These are phyloP conservation scores for Tholera decimalis DNA, from an alignment of 2,888 invertebrate species.

Conservation along the genomic window DNA sequence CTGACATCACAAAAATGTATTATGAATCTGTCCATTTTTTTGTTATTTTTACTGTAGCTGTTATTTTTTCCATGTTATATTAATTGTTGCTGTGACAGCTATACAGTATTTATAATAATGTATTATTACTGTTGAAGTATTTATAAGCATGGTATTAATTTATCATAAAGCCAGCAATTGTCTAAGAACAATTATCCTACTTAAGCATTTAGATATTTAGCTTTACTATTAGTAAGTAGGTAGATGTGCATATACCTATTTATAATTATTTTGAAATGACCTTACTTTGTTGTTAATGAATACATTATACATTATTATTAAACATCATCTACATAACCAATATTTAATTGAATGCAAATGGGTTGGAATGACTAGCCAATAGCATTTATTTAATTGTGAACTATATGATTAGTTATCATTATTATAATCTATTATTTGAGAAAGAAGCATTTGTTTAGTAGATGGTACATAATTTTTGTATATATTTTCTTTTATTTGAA, in stretches of 20 bases:
- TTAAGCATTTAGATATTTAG: slow-evolving; percentile 48
- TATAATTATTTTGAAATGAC: slow-evolving; percentile 25
- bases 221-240: slow-evolving; percentile 22
- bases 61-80: slow-evolving; percentile 12
- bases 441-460: slow-evolving; percentile 18
- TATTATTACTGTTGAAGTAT: slow-evolving; percentile 32
- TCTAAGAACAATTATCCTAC: slow-evolving; percentile 48
- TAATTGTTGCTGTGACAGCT: slow-evolving; percentile 10
- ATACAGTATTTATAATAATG: slow-evolving; percentile 3
- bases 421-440: slow-evolving; percentile 13
- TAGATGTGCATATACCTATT: slow-evolving; percentile 23
- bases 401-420: slow-evolving; percentile 9
- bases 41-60: slow-evolving; percentile 25
- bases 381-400: slow-evolving; percentile 33
- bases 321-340: slow-evolving; percentile 8
- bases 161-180: slow-evolving; percentile 36
- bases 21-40: slow-evolving; percentile 55
- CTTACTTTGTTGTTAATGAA: slow-evolving; percentile 30
- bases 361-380: slow-evolving; percentile 19
- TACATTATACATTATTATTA: slow-evolving; percentile 8
- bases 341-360: slow-evolving; percentile 29
- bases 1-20: slow-evolving; percentile 43
- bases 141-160: slow-evolving; percentile 29
- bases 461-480: slow-evolving; percentile 14
- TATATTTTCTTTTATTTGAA: neutral